Base-by-base conservation (phyloP, 2,888 invertebrate species). In the Drosophila melanosoma region DNA sequence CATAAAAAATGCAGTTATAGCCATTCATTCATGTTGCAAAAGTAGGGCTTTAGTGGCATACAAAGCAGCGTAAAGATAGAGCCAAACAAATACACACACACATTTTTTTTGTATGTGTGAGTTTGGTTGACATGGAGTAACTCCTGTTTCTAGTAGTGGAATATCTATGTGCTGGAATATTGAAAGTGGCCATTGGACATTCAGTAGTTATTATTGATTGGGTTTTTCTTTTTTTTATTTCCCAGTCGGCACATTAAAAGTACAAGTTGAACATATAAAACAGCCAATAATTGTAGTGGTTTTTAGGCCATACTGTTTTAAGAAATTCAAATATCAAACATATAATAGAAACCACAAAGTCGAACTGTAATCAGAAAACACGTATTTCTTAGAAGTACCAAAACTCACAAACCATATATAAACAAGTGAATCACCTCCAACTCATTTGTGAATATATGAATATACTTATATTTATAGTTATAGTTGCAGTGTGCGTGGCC, bases 1-100 rank as follows among this genome's bases (percentile, higher is more conserved):
- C 76, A 83, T 84, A 70, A 81, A 82, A 84, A 77, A 84, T 86
- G 81, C 81, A 81, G 81, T 81, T 86, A 82, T 74, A 79, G 72
- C 72, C 82, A 62, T 82, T 77, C 82, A 85, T 86, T 87, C 81
- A 84, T 79, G 72, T 81, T 75, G 77, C 79, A 72, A 76, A 85
- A 77, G 68, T 86, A 81, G 85, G 79, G 77, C 84, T 79, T 81
- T 69, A 48, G 64, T 64, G 64, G 54, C 76, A 76, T 52, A 73
- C 61, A 75, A 72, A 64, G 61, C 62, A 40, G 52, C 38, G 29
- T 33, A 71, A 51, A 56, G 49, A 63, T 67, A 26, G 38, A 49
- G 53, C 40, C 26, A 17, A 54, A 56, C 49, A 64, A 64, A 42
- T 49, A 66, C 57, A 53, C 35, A 38, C 45, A 58, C 17, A 42